phyloP scores from a whole-genome alignment of 2,888 invertebrate genomes.

The Calameuta filiformis region DNA sequence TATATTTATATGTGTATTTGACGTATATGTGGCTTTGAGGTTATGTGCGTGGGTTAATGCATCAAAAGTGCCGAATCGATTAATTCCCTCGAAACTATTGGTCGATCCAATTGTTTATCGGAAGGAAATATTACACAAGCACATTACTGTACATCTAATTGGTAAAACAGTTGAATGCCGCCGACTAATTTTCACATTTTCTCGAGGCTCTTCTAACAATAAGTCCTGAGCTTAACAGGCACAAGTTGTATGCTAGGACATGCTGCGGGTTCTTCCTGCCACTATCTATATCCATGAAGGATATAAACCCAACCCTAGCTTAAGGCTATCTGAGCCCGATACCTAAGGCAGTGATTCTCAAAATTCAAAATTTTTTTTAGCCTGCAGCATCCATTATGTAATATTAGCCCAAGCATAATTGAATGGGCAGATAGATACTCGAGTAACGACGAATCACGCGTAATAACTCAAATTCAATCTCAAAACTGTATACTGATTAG shows the following conservation, averaged over 20 bases:
- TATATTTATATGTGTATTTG: no score
- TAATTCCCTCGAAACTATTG: no score
- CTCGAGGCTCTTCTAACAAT: neutral
- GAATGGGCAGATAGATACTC: neutral
- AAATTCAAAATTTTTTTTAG: slow-evolving; percentile 33
- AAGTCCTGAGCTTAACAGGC: slow-evolving; percentile 38
- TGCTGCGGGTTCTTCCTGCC: slow-evolving; percentile 28
- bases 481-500: neutral
- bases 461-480: neutral
- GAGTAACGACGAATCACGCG: neutral
- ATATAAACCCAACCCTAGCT: slow-evolving; percentile 38
- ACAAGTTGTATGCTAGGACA: slow-evolving; percentile 19
- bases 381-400: neutral
- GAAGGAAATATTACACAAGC: no score
- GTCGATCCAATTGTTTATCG: no score
- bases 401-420: neutral
- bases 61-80: no score
- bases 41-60: no score
- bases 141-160: no score
- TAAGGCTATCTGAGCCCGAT: slow-evolving; percentile 8
- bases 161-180: no score
- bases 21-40: no score
- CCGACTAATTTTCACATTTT: neutral
- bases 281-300: slow-evolving; percentile 55
- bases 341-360: slow-evolving; percentile 32